Evolutionary conservation across 2,113 vertebrate species (phyloP), one percentile per base, ranked within the genome.

Genomic region (Pipa parva): DNA sequence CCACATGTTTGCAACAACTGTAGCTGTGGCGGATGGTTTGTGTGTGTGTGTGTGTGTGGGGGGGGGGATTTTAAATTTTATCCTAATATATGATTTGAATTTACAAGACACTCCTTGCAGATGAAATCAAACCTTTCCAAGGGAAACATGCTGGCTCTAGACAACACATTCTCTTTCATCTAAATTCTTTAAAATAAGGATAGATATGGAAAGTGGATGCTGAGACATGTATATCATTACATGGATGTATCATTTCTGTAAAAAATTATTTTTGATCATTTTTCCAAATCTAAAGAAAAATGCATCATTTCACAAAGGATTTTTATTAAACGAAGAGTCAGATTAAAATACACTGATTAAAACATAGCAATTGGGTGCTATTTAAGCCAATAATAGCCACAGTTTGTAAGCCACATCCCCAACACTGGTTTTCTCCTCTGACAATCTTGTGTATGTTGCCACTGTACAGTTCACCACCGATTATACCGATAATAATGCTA

Each of bases 1-100:
- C 66, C 57, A 70, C 66, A 70, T 46, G 58, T 70, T 61, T 70
- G 66, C 48, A 61, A 60, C 65, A 60, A 39, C 66, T 37, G 48
- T 37, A 18, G 20, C 36, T n/a, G n/a, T 54, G 57, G 46, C n/a
- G n/a, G n/a, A n/a, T n/a, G n/a, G n/a, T n/a, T n/a, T n/a, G n/a
- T n/a, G n/a, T n/a, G n/a, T n/a, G n/a, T n/a, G n/a, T n/a, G n/a
- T n/a, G n/a, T n/a, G n/a, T n/a, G n/a, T 61, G 66, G 56, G 65
- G 29, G 59, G 65, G 46, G 31, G 56, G 56, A 45, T 68, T 68
- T 67, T 52, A 25, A 17, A 68, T 68, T 68, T 56, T 39, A 31
- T 37, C 25, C 24, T 61, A 42, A 54, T 54, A 70, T 55, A 54
- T 61, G 33, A 61, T 69, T 60, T 54, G 66, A 70, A 70, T 70